These are phyloP conservation scores for Anastrepha ludens DNA, from an alignment of 1,140 invertebrate species.

Conservation along the genomic window DNA sequence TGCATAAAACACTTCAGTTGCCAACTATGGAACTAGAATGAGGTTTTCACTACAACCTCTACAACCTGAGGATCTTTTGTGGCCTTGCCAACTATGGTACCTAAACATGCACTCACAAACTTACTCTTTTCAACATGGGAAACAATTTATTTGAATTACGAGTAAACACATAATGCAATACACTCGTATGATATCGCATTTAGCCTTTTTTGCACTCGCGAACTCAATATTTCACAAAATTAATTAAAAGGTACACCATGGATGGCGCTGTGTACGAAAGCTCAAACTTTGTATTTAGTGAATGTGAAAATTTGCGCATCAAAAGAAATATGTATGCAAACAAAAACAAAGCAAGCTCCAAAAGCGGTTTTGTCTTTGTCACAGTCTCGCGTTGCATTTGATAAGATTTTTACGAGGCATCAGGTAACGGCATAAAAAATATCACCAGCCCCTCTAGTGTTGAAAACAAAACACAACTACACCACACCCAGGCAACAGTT, in stretches of 20 bases:
- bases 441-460: neutral
- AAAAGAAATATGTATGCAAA: neutral
- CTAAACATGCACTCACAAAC: no score
- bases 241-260: neutral
- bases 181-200: no score
- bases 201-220: neutral
- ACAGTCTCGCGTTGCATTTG: neutral
- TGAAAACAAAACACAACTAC: neutral
- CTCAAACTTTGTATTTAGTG: neutral
- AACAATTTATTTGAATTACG: no score
- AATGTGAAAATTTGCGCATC: neutral
- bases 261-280: neutral
- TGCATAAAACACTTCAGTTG: no score
- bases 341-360: neutral
- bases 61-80: no score
- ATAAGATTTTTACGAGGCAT: neutral
- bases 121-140: no score
- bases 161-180: no score
- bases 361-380: neutral
- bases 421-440: neutral
- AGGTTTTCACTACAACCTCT: no score
- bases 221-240: neutral
- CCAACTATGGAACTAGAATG: no score
- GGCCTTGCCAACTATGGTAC: no score
- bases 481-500: no score